Evolutionary conservation across 2,797 vertebrate genomes (phyloP).

Genomic region (Pristis pectinata): DNA sequence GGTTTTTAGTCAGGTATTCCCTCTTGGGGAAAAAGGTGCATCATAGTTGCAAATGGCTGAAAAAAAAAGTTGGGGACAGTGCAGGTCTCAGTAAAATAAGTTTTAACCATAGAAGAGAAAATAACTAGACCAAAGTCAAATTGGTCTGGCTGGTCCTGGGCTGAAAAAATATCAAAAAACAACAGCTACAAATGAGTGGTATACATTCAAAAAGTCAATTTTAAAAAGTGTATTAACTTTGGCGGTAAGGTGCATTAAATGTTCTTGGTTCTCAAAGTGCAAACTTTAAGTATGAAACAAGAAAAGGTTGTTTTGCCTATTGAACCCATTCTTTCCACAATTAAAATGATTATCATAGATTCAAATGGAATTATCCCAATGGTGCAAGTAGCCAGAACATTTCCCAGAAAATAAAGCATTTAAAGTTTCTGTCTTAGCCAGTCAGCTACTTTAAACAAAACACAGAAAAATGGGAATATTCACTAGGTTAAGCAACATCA

Average conservation of each 20-base stretch:
- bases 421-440: not conserved
- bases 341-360: not conserved
- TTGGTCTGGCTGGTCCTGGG: not conserved
- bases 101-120: no score
- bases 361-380: not conserved
- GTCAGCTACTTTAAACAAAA: no score
- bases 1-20: no score
- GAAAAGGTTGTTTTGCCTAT: not conserved
- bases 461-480: no score
- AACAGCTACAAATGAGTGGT: not conserved
- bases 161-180: not conserved
- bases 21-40: not conserved
- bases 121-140: not conserved
- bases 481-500: no score
- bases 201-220: not conserved
- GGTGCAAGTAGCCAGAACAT: not conserved
- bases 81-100: not conserved
- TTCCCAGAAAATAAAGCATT: not conserved
- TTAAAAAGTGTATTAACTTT: not conserved
- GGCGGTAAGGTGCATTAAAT: not conserved
- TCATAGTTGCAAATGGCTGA: not conserved
- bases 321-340: not conserved
- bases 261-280: not conserved
- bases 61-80: not conserved
- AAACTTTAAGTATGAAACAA: not conserved